phyloP scores from a whole-genome alignment of 2,797 vertebrate species.

The Odontamblyopus lacepedii region DNA sequence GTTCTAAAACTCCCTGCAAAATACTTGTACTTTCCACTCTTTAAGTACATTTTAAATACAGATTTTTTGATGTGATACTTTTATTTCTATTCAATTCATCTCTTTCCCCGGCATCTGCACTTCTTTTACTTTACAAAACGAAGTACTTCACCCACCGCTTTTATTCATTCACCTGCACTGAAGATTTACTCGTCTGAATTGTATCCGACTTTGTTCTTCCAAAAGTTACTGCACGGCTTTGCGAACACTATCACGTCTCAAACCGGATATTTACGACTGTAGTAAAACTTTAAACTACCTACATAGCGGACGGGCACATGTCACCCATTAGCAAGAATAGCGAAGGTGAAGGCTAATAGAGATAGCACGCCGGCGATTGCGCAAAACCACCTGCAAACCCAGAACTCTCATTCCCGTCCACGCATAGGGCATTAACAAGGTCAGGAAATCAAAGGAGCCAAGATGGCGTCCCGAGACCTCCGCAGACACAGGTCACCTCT shows the following conservation, averaged over 20 bases:
- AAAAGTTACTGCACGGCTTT: not conserved
- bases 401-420: constrained; percentile 28
- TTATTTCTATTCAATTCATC: too few species aligned
- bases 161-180: not conserved
- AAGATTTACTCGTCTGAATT: constrained; percentile 3
- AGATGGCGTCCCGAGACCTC: constrained; percentile 28
- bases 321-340: not conserved
- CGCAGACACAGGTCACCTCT: constrained; percentile 52
- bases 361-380: constrained; percentile 8
- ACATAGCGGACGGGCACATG: constrained; percentile 15
- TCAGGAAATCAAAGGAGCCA: constrained; percentile 48
- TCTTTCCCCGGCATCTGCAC: too few species aligned
- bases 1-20: too few species aligned
- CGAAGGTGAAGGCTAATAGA: constrained; percentile 7
- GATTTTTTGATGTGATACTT: too few species aligned
- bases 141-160: too few species aligned
- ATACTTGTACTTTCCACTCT: too few species aligned
- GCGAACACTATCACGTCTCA: constrained; percentile 3
- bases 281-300: constrained; percentile 23
- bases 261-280: not conserved
- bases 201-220: not conserved
- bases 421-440: constrained; percentile 31
- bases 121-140: too few species aligned
- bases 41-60: too few species aligned
- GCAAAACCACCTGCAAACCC: constrained; percentile 50